These are phyloP conservation scores for Cheilosia vernalis DNA, from an alignment of 2,888 invertebrate genomes.

Conservation along the genomic window DNA sequence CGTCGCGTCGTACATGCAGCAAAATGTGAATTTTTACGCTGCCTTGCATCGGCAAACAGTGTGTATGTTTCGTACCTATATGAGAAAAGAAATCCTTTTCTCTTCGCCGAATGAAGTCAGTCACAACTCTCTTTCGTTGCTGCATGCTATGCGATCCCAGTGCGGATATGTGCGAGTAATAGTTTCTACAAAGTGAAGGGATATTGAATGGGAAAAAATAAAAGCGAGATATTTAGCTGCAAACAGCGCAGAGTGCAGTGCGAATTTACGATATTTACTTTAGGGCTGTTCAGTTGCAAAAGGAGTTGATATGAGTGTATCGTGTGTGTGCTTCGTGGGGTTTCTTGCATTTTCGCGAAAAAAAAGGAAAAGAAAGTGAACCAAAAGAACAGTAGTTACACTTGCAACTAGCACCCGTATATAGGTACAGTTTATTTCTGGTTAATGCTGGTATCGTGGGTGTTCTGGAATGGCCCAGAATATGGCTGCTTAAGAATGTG, in stretches of 20 bases:
- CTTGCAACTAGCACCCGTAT: conserved; percentile 5
- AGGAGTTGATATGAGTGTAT: not conserved
- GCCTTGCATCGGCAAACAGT: conserved; percentile 25
- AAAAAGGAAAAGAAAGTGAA: not conserved
- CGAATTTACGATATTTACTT: conserved; percentile 59
- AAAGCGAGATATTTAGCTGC: conserved; percentile 40
- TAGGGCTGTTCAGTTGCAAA: conserved; percentile 8
- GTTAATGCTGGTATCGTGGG: conserved; percentile 37
- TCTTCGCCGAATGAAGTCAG: conserved; percentile 58
- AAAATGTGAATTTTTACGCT: conserved; percentile 49
- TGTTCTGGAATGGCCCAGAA: conserved; percentile 8
- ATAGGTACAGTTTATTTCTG: conserved; percentile 1
- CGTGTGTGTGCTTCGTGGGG: conserved; percentile 1
- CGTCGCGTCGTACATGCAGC: not conserved
- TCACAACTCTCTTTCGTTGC: conserved; percentile 45
- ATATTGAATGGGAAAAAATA: conserved; percentile 49
- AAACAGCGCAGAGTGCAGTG: conserved; percentile 45
- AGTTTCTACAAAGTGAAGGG: conserved; percentile 61
- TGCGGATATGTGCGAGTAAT: conserved; percentile 44
- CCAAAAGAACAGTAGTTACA: conserved; percentile 30
- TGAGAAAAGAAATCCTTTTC: conserved; percentile 45
- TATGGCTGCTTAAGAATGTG: conserved; percentile 32
- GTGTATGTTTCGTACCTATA: not conserved
- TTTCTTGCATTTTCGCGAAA: conserved; percentile 8
- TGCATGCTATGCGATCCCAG: not conserved